Evolutionary conservation across 2,797 vertebrate genomes (phyloP), one percentile per base, ranked within the genome.

Genomic region (Myotis daubentonii): DNA sequence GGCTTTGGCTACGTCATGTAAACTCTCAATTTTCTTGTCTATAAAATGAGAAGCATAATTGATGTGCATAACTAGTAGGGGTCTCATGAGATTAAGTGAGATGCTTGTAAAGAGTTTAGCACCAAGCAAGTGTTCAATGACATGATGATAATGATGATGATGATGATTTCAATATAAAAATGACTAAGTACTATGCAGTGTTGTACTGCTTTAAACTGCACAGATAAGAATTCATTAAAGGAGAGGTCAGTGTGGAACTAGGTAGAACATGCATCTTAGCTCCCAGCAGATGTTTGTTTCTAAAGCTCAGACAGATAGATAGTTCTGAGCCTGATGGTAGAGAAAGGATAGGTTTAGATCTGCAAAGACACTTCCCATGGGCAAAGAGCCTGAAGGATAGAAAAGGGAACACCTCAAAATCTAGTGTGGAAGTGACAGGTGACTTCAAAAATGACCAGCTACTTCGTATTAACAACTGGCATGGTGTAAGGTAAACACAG

Each of bases 201-300:
- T 49, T 84, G 2, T 9, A 79, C 38, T 75, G 23, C 84, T 95
- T 62, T 57, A 94, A 80, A 79, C 70, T n/a, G 17, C n/a, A 92
- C 16, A 91, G 55, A 15, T 87, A 87, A 82, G 23, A 65, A 76
- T 80, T 86, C 16, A 55, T 33, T 80, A 66, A 65, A 47, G 28
- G 20, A 1, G 47, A 79, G 2, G 74, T 41, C 36, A 53, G 2
- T 62, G 22, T 65, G 38, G 30, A 12, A 66, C 55, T 87, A 57
- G 30, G 7, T 1, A 47, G 36, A 62, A 19, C 38, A 78, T 49
- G 0, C 15, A 30, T 44, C 55, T 62, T 74, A 88, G 49, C n/a
- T 33, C 51, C 5, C 4, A 60, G 36, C 16, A 38, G 47, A 51
- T 83, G 4, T 23, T 81, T 90, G 2, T n/a, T 81, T 90, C 68